phyloP scores from a whole-genome alignment of 2,113 vertebrate species.

The Chionomys nivalis region DNA sequence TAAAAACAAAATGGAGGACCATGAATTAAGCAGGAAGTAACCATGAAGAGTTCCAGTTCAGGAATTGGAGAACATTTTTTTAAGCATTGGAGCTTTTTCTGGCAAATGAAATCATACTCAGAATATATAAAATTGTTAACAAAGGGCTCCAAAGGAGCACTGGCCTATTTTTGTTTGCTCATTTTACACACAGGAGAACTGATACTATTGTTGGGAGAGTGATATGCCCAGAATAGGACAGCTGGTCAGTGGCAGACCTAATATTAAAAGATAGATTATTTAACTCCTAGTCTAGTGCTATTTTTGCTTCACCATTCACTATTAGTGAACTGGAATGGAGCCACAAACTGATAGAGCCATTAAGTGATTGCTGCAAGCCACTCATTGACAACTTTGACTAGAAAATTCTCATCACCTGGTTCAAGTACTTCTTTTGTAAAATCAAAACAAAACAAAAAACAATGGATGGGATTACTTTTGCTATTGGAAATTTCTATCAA shows the following conservation, averaged over 20 bases:
- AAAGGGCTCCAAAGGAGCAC: neutral
- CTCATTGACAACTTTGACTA: neutral
- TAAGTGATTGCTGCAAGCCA: slow-evolving; percentile 5
- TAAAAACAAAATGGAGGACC: neutral
- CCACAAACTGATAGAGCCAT: neutral
- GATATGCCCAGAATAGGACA: neutral
- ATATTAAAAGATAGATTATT: neutral
- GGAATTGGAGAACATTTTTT: slow-evolving; percentile 14
- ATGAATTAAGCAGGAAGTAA: neutral
- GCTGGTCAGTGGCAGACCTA: neutral
- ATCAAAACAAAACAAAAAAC: neutral
- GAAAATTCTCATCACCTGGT: slow-evolving; percentile 8
- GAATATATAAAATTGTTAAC: slow-evolving; percentile 33
- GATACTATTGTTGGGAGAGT: neutral
- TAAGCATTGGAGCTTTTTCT: neutral
- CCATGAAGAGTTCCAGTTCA: neutral
- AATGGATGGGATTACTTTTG: neutral
- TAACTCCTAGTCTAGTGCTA: neutral
- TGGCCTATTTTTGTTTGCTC: slow-evolving; percentile 34
- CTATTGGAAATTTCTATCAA: slow-evolving; percentile 18
- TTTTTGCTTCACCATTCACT: slow-evolving; percentile 16
- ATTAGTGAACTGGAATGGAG: neutral
- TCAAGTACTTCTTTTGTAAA: neutral
- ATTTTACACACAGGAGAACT: slow-evolving; percentile 1
- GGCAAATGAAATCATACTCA: slow-evolving; percentile 1